These are phyloP conservation scores for Varanus komodoensis DNA, from an alignment of 2,113 vertebrate species.

Conservation along the genomic window DNA sequence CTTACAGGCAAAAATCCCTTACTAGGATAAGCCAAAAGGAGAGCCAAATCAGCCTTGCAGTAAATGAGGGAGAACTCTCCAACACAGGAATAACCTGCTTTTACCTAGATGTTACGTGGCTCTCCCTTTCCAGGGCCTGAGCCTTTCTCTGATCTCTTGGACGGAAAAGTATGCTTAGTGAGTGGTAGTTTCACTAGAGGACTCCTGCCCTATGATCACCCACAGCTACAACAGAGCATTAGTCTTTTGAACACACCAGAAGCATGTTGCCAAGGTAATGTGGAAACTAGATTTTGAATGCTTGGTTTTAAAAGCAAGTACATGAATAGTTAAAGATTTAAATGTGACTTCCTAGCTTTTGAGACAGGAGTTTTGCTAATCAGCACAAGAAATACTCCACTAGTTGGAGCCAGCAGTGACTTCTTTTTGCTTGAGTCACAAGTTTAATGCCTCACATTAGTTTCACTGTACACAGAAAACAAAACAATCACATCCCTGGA, in stretches of 20 bases:
- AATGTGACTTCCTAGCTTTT: conserved; percentile 5
- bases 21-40: neutral
- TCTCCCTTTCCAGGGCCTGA: neutral
- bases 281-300: conserved; percentile 8
- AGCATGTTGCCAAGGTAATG: neutral
- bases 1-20: no score
- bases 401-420: conserved; percentile 6
- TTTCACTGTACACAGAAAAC: conserved; percentile 2
- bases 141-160: neutral
- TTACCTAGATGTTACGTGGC: neutral
- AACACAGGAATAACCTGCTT: no score
- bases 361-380: conserved; percentile 3
- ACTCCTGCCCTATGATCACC: neutral
- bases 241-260: neutral
- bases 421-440: conserved; percentile 17
- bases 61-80: neutral
- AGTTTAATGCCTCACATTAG: conserved; percentile 12
- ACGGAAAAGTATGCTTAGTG: neutral
- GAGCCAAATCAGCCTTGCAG: neutral
- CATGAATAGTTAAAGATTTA: neutral
- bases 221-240: neutral
- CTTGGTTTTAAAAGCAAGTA: neutral
- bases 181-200: neutral
- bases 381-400: conserved; percentile 16
- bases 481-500: conserved; percentile 23